A percentile compares a stretch with the other conserved stretches of the same genome.
Conservation (phyloP, 2,113 vertebrate species). For the Bubalus kerabau region DNA sequence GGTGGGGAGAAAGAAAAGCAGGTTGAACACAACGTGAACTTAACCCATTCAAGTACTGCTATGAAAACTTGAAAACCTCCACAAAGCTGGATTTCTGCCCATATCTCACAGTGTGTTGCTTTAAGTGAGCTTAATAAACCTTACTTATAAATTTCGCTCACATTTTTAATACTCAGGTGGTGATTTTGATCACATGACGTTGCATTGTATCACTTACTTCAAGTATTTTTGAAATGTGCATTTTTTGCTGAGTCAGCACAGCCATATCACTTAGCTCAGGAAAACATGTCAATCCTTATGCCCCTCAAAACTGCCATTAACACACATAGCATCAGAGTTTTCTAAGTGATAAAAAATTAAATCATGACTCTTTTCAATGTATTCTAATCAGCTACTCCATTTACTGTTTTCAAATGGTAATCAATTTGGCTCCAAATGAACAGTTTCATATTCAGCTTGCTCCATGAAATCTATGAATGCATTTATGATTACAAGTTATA, state of each 20-base stretch:
- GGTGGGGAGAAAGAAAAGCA: not conserved
- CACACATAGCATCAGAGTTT: not conserved
- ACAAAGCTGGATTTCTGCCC: not conserved
- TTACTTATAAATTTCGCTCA: slow-evolving; percentile 10
- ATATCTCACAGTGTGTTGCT: not conserved
- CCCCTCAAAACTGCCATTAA: slow-evolving; percentile 39
- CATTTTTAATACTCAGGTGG: slow-evolving; percentile 17
- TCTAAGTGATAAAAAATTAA: slow-evolving; percentile 57
- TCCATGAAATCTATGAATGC: slow-evolving; percentile 54
- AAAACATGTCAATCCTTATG: slow-evolving; percentile 18
- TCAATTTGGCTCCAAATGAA: slow-evolving; percentile 50
- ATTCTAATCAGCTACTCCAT: slow-evolving; percentile 56
- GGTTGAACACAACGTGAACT: not conserved
- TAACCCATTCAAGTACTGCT: not conserved
- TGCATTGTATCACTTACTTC: not conserved
- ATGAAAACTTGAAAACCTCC: slow-evolving; percentile 7
- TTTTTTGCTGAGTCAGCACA: slow-evolving; percentile 44
- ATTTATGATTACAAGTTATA: slow-evolving; percentile 50
- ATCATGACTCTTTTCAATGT: slow-evolving; percentile 27
- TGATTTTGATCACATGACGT: slow-evolving; percentile 6
- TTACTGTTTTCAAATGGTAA: slow-evolving; percentile 64
- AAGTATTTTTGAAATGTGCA: not conserved
- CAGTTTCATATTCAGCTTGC: slow-evolving; percentile 47
- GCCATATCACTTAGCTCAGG: slow-evolving; percentile 33
- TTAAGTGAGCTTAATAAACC: slow-evolving; percentile 40